A percentile compares a stretch with the other conserved stretches of the same genome.
phyloP scores from a whole-genome alignment of 2,113 vertebrate species.

The Etheostoma cragini region DNA sequence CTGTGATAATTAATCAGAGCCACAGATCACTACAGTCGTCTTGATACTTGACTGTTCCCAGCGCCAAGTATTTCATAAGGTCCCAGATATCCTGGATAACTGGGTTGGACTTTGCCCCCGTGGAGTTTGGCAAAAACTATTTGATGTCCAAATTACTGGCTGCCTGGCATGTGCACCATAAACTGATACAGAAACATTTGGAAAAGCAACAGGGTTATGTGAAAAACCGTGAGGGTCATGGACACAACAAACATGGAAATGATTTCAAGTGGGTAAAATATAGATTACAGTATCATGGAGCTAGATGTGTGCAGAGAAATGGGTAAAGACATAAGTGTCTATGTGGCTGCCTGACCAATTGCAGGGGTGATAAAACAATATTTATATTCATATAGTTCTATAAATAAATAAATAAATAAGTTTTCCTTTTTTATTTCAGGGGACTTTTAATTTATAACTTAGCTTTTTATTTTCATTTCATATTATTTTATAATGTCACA shows the following conservation, averaged over 20 bases:
- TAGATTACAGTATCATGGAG: not conserved
- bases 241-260: not conserved
- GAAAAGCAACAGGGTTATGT: not conserved
- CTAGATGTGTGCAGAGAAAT: not conserved
- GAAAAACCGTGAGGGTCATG: not conserved
- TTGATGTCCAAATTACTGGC: constrained; percentile 25
- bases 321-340: not conserved
- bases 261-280: not conserved
- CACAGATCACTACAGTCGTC: constrained; percentile 9
- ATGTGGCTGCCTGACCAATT: constrained; percentile 4
- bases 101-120: constrained; percentile 25
- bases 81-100: constrained; percentile 28
- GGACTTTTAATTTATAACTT: too few species aligned
- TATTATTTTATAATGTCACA: too few species aligned
- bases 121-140: constrained; percentile 15
- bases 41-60: constrained; percentile 17
- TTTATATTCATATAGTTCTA: constrained; percentile 2
- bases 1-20: constrained; percentile 35
- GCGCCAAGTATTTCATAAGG: constrained; percentile 22
- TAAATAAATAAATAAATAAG: too few species aligned
- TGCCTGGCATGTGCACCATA: not conserved
- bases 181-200: not conserved
- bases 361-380: not conserved
- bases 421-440: too few species aligned
- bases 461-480: too few species aligned